Conservation (phyloP, 1,140 invertebrate genomes). For the Lepidurus arcticus region DNA sequence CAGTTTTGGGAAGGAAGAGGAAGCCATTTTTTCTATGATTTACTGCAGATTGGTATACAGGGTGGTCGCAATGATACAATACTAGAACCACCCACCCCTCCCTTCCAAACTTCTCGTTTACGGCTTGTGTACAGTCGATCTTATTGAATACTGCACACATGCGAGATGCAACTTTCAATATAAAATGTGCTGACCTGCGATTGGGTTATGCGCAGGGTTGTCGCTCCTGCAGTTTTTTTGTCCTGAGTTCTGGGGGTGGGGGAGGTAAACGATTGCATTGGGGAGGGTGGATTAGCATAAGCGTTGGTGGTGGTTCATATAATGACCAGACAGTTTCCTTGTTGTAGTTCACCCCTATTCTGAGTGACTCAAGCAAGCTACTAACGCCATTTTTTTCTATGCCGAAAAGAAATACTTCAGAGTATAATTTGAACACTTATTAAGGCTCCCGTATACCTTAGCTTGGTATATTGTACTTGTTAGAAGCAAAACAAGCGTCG, state of each 20-base stretch:
- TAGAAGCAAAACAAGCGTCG: too few species aligned
- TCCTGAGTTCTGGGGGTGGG: not conserved
- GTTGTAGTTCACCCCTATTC: too few species aligned
- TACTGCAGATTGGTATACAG: slow-evolving; percentile 21
- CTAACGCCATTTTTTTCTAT: too few species aligned
- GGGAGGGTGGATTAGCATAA: too few species aligned
- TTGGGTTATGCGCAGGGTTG: not conserved
- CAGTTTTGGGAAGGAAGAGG: not conserved
- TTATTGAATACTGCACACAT: slow-evolving; percentile 20
- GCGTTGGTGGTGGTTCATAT: too few species aligned
- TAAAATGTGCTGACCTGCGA: not conserved
- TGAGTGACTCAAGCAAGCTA: too few species aligned
- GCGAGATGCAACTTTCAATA: slow-evolving; percentile 18
- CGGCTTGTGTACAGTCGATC: not conserved
- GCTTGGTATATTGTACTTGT: too few species aligned
- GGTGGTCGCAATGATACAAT: slow-evolving; percentile 21
- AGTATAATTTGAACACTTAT: too few species aligned
- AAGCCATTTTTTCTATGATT: slow-evolving; percentile 22
- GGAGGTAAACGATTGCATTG: not conserved
- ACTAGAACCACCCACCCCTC: not conserved
- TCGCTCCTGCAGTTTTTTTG: not conserved
- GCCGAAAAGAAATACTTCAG: too few species aligned
- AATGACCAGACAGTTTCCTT: too few species aligned
- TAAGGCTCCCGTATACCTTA: too few species aligned
- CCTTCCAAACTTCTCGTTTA: not conserved